Evolutionary conservation across 2,797 vertebrate genomes (phyloP).

Genomic region (Darevskia mixta): DNA sequence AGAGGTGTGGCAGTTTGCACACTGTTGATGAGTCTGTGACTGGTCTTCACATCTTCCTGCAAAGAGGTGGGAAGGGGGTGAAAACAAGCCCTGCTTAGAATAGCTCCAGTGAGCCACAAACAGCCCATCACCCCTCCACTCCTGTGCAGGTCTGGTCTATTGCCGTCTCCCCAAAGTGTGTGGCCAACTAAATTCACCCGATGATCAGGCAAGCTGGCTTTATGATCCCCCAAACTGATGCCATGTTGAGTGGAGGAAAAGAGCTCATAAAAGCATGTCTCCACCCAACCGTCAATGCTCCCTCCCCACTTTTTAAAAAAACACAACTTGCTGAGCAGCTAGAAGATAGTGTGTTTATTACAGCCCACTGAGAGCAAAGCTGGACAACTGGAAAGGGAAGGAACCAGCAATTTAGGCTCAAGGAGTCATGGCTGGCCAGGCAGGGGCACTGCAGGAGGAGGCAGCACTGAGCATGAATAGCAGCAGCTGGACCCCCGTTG

Average conservation of each 20-base stretch:
- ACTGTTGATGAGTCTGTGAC: too few species aligned
- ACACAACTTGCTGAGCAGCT: not conserved
- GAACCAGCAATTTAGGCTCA: accelerated
- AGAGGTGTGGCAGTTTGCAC: too few species aligned
- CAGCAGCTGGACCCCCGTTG: too few species aligned
- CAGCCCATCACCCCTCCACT: not conserved
- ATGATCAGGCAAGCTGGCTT: not conserved
- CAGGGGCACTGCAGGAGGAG: not conserved
- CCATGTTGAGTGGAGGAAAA: not conserved
- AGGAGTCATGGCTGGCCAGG: not conserved
- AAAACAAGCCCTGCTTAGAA: not conserved
- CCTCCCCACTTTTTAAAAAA: not conserved
- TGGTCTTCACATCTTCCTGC: too few species aligned
- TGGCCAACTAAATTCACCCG: not conserved
- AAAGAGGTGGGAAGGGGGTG: too few species aligned
- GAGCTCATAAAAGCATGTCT: too few species aligned
- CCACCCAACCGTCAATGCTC: too few species aligned
- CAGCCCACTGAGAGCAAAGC: not conserved
- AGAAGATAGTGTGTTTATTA: slow-evolving; percentile 9
- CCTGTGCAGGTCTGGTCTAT: not conserved
- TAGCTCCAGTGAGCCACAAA: not conserved
- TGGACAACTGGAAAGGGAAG: not conserved
- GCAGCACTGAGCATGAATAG: too few species aligned
- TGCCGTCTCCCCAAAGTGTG: not conserved
- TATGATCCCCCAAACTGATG: not conserved